Percentiles rank a stretch among this genome's conserved stretches.
Evolutionary conservation across 2,888 invertebrate species (phyloP).

Genomic region (Trisateles emortualis): DNA sequence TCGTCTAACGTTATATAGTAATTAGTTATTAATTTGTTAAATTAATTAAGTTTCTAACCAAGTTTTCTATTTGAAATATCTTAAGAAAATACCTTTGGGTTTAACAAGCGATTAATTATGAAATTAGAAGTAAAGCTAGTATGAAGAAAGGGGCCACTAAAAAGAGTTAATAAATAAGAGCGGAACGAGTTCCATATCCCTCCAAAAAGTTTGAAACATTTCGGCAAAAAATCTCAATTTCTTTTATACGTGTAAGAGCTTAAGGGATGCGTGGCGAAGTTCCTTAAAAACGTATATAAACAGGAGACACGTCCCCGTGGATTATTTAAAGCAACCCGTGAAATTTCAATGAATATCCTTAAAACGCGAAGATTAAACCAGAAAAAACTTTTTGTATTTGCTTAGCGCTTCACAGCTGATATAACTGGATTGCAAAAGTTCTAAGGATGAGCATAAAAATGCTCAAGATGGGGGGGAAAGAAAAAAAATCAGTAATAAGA

Average conservation of each 20-base stretch:
- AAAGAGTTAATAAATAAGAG: constrained; percentile 1
- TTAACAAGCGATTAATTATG: not conserved
- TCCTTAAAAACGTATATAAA: constrained; percentile 56
- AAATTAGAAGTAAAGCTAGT: not conserved
- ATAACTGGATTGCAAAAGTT: constrained; percentile 87
- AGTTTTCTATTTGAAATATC: not conserved
- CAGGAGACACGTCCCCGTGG: constrained; percentile 67
- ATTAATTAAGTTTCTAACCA: constrained; percentile 2
- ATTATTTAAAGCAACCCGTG: constrained; percentile 81
- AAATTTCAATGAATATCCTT: constrained; percentile 84
- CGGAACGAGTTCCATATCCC: not conserved
- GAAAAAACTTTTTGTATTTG: constrained; percentile 85
- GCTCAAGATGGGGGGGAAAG: constrained; percentile 70
- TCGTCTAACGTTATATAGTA: constrained; percentile 1
- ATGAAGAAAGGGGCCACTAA: not conserved
- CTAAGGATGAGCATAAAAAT: constrained; percentile 84
- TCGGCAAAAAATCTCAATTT: constrained; percentile 35
- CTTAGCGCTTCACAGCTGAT: constrained; percentile 84
- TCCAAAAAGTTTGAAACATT: constrained; percentile 5
- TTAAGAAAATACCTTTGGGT: not conserved
- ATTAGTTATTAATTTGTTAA: constrained; percentile 4
- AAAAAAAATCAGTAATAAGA: constrained; percentile 77
- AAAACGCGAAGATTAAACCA: constrained; percentile 83
- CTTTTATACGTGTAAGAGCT: constrained; percentile 42
- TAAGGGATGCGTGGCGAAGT: constrained; percentile 44